Evolutionary conservation across 2,888 invertebrate species (phyloP).

Genomic region (Epinotia ramella): DNA sequence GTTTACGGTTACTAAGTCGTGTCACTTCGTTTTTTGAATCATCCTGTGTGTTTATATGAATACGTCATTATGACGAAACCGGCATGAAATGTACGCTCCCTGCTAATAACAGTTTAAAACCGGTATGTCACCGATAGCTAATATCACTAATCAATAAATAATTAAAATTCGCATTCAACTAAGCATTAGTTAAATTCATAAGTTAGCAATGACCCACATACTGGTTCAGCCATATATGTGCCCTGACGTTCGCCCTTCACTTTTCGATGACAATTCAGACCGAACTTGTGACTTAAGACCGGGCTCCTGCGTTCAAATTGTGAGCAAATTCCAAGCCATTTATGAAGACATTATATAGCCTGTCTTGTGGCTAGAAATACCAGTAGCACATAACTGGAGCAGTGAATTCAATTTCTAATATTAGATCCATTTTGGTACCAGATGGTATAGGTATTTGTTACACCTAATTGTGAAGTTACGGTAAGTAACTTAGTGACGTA

Average conservation of each 20-base stretch:
- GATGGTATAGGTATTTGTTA: background rate
- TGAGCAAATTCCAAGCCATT: conserved; percentile 35
- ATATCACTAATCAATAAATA: background rate
- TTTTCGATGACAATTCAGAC: conserved; percentile 47
- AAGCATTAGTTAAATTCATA: conserved; percentile 27
- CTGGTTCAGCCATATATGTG: conserved; percentile 44
- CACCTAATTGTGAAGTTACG: background rate
- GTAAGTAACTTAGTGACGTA: background rate
- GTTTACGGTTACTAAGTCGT: too few species aligned
- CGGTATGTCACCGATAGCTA: too few species aligned
- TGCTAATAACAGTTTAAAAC: too few species aligned
- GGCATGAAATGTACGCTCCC: too few species aligned
- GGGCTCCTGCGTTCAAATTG: conserved; percentile 4
- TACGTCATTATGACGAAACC: too few species aligned
- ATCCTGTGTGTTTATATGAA: too few species aligned
- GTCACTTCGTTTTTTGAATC: too few species aligned
- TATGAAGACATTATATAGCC: conserved; percentile 16
- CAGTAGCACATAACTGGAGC: conserved; percentile 15
- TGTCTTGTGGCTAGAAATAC: conserved; percentile 12
- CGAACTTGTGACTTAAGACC: conserved; percentile 17
- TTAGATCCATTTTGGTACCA: background rate
- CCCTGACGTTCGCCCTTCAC: conserved; percentile 54
- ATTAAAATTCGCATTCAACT: background rate
- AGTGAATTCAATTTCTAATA: conserved; percentile 1
- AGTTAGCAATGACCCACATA: conserved; percentile 50